phyloP scores from a whole-genome alignment of 2,797 vertebrate genomes.

The Myotis myotis region DNA sequence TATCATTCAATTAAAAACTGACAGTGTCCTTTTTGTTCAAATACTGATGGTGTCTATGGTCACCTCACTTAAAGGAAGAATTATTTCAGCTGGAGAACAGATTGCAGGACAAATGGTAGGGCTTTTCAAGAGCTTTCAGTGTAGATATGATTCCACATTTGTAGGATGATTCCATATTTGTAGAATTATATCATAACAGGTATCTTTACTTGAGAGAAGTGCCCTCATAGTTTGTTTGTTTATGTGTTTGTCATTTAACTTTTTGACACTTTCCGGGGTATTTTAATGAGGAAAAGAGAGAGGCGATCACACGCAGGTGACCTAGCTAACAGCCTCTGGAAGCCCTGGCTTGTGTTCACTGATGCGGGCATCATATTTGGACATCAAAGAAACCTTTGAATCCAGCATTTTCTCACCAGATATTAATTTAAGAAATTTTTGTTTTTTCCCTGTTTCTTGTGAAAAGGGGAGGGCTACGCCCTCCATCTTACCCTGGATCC shows the following conservation, averaged over 20 bases:
- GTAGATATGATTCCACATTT: background rate
- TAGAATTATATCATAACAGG: background rate
- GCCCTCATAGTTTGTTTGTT: background rate
- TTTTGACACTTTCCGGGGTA: background rate
- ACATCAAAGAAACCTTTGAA: conserved; percentile 58
- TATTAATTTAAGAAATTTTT: conserved; percentile 12
- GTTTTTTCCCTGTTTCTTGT: background rate
- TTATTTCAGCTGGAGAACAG: background rate
- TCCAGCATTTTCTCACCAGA: background rate
- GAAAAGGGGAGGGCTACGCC: too few species aligned
- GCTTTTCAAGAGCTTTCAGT: background rate
- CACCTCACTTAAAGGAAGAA: background rate
- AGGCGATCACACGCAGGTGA: background rate
- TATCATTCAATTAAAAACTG: background rate
- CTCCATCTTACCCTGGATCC: too few species aligned
- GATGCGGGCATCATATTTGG: conserved; percentile 22
- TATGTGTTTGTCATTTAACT: conserved; percentile 17
- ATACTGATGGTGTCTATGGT: background rate
- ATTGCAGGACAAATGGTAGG: background rate
- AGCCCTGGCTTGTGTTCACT: background rate
- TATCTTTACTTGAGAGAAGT: background rate
- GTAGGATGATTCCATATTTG: background rate
- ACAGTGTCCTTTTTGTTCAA: background rate
- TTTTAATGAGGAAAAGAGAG: conserved; percentile 39
- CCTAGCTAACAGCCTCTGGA: background rate